Conservation (phyloP, 1,140 invertebrate genomes). For the Lasioglossum baleicum region DNA sequence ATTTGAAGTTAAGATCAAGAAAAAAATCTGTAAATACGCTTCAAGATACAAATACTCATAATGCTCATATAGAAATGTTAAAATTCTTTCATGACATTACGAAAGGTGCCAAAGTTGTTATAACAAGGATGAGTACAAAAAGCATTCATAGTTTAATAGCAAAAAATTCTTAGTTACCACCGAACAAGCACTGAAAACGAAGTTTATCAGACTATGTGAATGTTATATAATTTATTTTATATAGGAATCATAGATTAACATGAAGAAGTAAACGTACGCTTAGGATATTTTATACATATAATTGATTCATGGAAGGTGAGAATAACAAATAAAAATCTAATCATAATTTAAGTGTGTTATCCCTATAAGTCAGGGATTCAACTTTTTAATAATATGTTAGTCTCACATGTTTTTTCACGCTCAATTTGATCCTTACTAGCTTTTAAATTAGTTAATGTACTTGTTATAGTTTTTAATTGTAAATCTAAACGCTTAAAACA, state of each 20-base stretch:
- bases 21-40: slow-evolving; percentile 12
- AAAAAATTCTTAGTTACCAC: slow-evolving; percentile 41
- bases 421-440: slow-evolving; percentile 58
- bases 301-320: background rate
- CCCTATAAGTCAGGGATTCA: slow-evolving; percentile 16
- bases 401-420: slow-evolving; percentile 45
- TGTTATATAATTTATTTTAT: slow-evolving; percentile 15
- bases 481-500: slow-evolving; percentile 31
- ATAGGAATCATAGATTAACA: background rate
- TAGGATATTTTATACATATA: slow-evolving; percentile 11
- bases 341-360: slow-evolving; percentile 5
- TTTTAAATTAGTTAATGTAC: slow-evolving; percentile 62
- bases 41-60: slow-evolving; percentile 9
- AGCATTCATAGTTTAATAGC: slow-evolving; percentile 61
- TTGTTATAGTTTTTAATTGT: slow-evolving; percentile 44
- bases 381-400: slow-evolving; percentile 50
- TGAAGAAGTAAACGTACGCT: background rate
- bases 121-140: slow-evolving; percentile 68
- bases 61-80: slow-evolving; percentile 65
- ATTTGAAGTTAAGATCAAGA: slow-evolving; percentile 26
- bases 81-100: slow-evolving; percentile 76
- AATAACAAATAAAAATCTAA: slow-evolving; percentile 21
- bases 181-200: slow-evolving; percentile 34
- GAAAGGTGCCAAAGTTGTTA: slow-evolving; percentile 71
- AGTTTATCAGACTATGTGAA: slow-evolving; percentile 11